Percentiles rank a stretch among this genome's conserved stretches.
Evolutionary conservation across 2,113 vertebrate genomes (phyloP).

Genomic region (Ctenodactylus gundi): DNA sequence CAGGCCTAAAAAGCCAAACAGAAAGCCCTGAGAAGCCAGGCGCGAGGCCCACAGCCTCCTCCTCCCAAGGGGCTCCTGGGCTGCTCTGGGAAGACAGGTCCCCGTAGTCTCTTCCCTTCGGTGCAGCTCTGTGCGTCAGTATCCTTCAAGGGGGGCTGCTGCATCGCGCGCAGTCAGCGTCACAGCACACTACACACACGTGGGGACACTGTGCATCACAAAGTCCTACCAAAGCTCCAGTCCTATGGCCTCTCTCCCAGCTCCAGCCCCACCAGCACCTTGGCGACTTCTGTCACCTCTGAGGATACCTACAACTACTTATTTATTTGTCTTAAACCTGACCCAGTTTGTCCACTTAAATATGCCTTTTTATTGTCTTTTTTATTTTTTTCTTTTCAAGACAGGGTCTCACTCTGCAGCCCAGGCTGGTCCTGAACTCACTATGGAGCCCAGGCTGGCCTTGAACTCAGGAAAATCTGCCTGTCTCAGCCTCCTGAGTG

Average conservation of each 20-base stretch:
- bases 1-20: neutral
- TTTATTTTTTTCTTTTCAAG: no score
- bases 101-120: neutral
- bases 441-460: no score
- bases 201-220: no score
- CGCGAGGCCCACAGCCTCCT: neutral
- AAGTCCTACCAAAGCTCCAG: neutral
- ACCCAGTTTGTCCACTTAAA: neutral
- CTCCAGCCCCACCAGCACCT: neutral
- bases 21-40: neutral
- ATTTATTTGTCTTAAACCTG: neutral
- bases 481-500: no score
- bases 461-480: no score
- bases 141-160: rapidly evolving
- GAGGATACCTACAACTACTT: neutral
- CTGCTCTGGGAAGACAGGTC: neutral
- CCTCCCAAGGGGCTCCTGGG: neutral
- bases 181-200: no score
- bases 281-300: neutral
- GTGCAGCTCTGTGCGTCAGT: neutral
- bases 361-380: neutral
- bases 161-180: neutral
- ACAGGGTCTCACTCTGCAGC: no score
- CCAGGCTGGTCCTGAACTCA: no score
- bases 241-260: neutral